phyloP scores from a whole-genome alignment of 2,797 vertebrate genomes.

The Hypotaenidia philippensis region DNA sequence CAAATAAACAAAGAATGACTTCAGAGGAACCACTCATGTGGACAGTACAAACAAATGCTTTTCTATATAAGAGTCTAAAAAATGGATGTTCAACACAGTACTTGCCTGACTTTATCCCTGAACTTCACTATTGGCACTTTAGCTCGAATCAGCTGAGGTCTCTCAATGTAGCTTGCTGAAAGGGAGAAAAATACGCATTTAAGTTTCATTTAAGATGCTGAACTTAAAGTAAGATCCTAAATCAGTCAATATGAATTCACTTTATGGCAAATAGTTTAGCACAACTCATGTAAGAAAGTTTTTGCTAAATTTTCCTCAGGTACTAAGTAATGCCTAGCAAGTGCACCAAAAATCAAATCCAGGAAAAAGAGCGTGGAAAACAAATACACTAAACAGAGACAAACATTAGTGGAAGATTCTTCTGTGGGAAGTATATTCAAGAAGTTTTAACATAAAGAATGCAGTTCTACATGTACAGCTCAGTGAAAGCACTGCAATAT shows the following conservation, averaged over 20 bases:
- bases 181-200: not conserved
- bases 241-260: not conserved
- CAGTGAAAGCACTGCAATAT: not conserved
- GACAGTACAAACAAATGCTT: not conserved
- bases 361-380: not conserved
- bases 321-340: not conserved
- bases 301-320: too few species aligned
- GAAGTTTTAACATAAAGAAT: not conserved
- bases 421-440: not conserved
- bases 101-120: conserved; percentile 93
- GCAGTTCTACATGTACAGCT: not conserved
- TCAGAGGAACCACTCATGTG: not conserved
- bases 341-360: not conserved
- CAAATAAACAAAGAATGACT: not conserved
- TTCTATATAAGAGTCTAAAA: not conserved
- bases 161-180: conserved; percentile 86
- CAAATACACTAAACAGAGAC: not conserved
- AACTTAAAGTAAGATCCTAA: not conserved
- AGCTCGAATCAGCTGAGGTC: conserved; percentile 92
- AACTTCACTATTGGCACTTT: conserved; percentile 99
- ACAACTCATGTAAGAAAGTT: too few species aligned
- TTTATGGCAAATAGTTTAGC: not conserved
- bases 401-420: not conserved
- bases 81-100: not conserved
- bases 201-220: not conserved